phyloP scores from a whole-genome alignment of 2,888 invertebrate genomes.

The Calliscelio sp. region DNA sequence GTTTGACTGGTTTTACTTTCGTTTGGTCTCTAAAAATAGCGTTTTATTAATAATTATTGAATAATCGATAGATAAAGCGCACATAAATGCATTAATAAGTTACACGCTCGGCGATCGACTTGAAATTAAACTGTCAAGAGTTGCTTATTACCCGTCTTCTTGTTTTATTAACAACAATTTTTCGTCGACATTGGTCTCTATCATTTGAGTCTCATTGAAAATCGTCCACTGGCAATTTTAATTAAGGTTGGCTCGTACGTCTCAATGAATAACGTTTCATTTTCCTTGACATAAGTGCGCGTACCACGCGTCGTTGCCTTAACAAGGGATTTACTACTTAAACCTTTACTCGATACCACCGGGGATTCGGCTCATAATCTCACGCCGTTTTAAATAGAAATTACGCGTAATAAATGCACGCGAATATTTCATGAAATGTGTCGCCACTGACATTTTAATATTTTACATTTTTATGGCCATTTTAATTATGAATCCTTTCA shows the following conservation, averaged over 20 bases:
- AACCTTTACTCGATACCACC: slow-evolving; percentile 52
- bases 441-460: slow-evolving; percentile 41
- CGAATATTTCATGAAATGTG: slow-evolving; percentile 45
- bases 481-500: too few relatives aligned
- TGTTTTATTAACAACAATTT: background rate
- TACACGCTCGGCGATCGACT: background rate
- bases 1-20: slow-evolving; percentile 30
- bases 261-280: slow-evolving; percentile 57
- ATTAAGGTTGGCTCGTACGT: slow-evolving; percentile 41
- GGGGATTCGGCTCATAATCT: slow-evolving; percentile 54
- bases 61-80: slow-evolving; percentile 38
- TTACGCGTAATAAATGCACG: slow-evolving; percentile 48
- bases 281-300: slow-evolving; percentile 65
- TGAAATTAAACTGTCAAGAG: background rate
- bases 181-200: background rate
- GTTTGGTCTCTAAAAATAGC: slow-evolving; percentile 38
- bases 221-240: slow-evolving; percentile 50
- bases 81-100: slow-evolving; percentile 16
- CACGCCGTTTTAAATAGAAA: slow-evolving; percentile 52
- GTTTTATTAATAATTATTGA: slow-evolving; percentile 50
- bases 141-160: too few relatives aligned
- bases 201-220: background rate
- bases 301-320: slow-evolving; percentile 42
- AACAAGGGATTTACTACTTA: slow-evolving; percentile 65
- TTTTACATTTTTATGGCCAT: slow-evolving; percentile 30